Conservation (phyloP, 2,888 invertebrate genomes). For the Drosophila birchii region DNA sequence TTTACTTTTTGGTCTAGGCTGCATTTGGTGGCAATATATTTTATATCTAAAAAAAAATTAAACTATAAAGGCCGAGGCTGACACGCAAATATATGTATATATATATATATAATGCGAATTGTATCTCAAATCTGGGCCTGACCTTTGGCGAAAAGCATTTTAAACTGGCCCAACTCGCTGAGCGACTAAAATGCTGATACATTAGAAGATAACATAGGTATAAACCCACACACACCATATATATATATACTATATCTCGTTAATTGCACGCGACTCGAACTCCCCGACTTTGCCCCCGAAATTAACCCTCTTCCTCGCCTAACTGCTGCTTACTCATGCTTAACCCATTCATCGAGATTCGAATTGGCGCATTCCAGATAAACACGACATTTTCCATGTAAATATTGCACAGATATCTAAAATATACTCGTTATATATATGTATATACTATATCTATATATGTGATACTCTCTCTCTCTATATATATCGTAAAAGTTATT, state of each 20-base stretch:
- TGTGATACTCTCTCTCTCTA: constrained; percentile 8
- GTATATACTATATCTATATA: constrained; percentile 7
- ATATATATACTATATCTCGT: constrained; percentile 19
- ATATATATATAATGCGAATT: constrained; percentile 9
- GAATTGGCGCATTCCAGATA: constrained; percentile 46
- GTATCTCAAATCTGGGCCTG: constrained; percentile 43
- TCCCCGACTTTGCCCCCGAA: constrained; percentile 17
- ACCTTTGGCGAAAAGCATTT: constrained; percentile 58
- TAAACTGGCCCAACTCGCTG: constrained; percentile 51
- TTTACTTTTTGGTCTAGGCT: constrained; percentile 70
- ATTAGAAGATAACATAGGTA: constrained; percentile 59
- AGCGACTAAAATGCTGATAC: constrained; percentile 64
- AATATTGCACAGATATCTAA: constrained; percentile 69
- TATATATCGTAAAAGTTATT: constrained; percentile 30
- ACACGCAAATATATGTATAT: constrained; percentile 39
- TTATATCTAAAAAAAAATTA: constrained; percentile 14
- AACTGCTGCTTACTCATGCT: constrained; percentile 46
- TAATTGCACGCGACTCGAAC: constrained; percentile 70
- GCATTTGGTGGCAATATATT: constrained; percentile 58
- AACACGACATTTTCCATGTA: constrained; percentile 59
- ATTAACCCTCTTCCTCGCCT: constrained; percentile 8
- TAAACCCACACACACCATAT: neutral
- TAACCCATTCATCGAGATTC: constrained; percentile 65
- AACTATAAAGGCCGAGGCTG: constrained; percentile 8
- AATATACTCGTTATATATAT: constrained; percentile 37